Conservation (phyloP, 30 jellyfish, hydroid and myxozoan genomes). For the Cassiopea xamachana region DNA sequence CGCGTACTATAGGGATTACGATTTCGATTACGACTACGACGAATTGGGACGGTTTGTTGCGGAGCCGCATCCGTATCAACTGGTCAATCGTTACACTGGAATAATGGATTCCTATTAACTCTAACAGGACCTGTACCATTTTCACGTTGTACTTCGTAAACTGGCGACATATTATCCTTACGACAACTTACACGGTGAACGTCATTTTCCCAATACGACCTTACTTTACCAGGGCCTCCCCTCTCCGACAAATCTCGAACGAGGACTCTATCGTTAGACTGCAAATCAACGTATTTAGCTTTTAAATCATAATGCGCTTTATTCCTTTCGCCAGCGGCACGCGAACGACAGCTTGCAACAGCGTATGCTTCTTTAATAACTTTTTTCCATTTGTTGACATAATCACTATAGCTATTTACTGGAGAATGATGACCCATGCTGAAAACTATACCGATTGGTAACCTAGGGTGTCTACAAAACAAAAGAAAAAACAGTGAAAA, state of each 20-base stretch:
- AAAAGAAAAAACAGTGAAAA: conserved; percentile 3
- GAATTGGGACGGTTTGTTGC: background rate
- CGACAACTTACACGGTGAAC: conserved; percentile 13
- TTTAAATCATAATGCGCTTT: conserved; percentile 9
- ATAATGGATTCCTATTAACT: conserved; percentile 6
- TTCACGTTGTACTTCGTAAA: conserved; percentile 28
- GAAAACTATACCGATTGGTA: conserved; percentile 1
- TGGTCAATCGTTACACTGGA: conserved; percentile 26
- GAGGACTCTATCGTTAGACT: conserved; percentile 48
- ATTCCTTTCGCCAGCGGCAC: background rate
- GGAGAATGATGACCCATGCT: background rate
- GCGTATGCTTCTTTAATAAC: conserved; percentile 25
- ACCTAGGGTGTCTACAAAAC: conserved; percentile 27
- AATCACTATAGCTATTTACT: background rate
- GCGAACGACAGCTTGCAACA: conserved; percentile 13
- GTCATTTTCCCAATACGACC: conserved; percentile 36
- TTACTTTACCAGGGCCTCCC: conserved; percentile 69
- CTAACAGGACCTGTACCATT: conserved; percentile 11
- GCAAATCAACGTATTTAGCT: background rate
- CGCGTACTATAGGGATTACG: background rate
- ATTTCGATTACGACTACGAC: background rate
- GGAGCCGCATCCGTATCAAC: background rate
- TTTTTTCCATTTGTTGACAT: conserved; percentile 9
- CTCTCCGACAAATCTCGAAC: conserved; percentile 50
- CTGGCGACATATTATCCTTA: conserved; percentile 27